Evolutionary conservation across 2,113 vertebrate species (phyloP), one percentile per base, ranked within the genome.

Genomic region (Aythya baeri): DNA sequence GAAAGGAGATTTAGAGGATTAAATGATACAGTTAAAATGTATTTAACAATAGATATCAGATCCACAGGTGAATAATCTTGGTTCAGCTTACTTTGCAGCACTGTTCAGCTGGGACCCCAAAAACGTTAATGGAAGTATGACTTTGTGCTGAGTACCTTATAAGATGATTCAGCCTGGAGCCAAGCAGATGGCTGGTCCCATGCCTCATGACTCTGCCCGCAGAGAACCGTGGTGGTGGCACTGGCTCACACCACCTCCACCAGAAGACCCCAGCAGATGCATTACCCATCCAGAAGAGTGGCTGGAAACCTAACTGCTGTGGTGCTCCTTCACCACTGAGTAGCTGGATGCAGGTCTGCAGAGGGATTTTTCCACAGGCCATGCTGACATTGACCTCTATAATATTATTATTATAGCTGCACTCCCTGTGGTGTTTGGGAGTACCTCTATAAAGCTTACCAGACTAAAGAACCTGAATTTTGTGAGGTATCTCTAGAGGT

Each of bases 171-270:
- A n/a, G 1, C 1, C 10, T 11, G 31, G 57, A 79, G 52, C 49
- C 43, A 31, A 63, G 57, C 7, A n/a, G 61, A 31, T 58, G 52
- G 70, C 61, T 57, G 23, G 52, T 78, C 76, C 70, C 2, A 1
- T 15, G 82, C 21, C 34, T 5, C n/a, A 31, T 67, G 54, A 50
- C 59, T 18, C 16, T 49, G 50, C 76, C 31, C 1, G 1, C 73
- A 50, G 27, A 13, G 2, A 62, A n/a, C 36, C 13, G 16, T 0
- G 0, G 13, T 23, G 1, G 0, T 6, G 4, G 38, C 1, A 0
- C 12, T 1, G 2, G 31, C 17, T 65, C 68, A 20, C 14, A 43
- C 31, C 58, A 57, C 18, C 38, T 85, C 67, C 43, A 10, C 34
- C 4, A 3, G 16, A 72, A 55, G 16, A 75, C 11, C 11, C 75